These are phyloP conservation scores for Agrypnus murinus DNA, from an alignment of 2,888 invertebrate genomes.

Conservation along the genomic window DNA sequence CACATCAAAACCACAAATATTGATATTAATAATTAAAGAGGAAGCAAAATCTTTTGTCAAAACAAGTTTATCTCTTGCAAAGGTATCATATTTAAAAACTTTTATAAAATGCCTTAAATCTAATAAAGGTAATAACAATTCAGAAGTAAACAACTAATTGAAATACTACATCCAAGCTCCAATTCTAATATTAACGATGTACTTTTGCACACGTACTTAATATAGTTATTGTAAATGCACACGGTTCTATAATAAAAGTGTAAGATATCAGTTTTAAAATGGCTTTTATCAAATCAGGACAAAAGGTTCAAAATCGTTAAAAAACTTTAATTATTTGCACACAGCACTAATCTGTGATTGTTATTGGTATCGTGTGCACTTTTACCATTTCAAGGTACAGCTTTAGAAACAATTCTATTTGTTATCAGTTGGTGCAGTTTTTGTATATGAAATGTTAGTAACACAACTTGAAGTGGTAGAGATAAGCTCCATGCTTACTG, in stretches of 20 bases:
- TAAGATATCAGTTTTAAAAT: no score
- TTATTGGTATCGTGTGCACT: constrained; percentile 51
- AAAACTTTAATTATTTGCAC: constrained; percentile 38
- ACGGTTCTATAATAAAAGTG: no score
- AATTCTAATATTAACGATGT: neutral
- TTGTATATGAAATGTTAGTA: constrained; percentile 28
- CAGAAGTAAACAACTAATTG: neutral
- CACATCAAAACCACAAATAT: neutral
- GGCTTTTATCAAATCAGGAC: constrained; percentile 23
- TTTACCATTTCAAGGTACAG: constrained; percentile 12
- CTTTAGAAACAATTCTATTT: constrained; percentile 26
- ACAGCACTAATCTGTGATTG: constrained; percentile 41
- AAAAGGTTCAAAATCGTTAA: constrained; percentile 29
- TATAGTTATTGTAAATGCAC: constrained; percentile 3
- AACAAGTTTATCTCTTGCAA: neutral
- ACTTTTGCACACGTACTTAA: constrained; percentile 5
- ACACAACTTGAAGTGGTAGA: constrained; percentile 21
- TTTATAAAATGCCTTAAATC: neutral
- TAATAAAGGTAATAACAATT: neutral
- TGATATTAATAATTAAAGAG: neutral
- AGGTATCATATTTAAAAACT: no score
- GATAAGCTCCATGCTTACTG: constrained; percentile 11
- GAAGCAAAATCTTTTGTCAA: neutral
- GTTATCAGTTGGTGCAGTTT: constrained; percentile 33
- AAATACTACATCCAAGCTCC: neutral